Base-by-base conservation (phyloP, 2,888 invertebrate species). In the Pseudanteris insignis region DNA sequence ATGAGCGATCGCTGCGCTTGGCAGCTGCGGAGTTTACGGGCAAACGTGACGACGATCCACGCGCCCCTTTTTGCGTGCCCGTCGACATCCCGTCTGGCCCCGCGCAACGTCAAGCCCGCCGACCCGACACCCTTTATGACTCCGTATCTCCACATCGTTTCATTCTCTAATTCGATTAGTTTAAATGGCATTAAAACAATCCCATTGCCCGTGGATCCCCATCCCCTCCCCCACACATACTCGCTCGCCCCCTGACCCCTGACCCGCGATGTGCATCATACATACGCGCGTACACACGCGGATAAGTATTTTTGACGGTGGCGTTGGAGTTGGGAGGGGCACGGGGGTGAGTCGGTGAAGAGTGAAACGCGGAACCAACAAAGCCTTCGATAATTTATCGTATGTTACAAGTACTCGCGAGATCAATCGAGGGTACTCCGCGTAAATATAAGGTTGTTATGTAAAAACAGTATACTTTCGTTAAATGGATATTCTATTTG, bases 111-210 rank as follows among this genome's bases (percentile, higher is more conserved):
- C 11, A 47, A 43, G 61, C 34, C 37, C 66, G 47, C 44, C 63
- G 55, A 30, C 62, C 46, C 43, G 60, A 65, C 71, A 65, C 67
- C 69, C 57, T 70, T 70, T 70, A 71, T 72, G 70, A 66, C 69
- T 68, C 70, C 67, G 72, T 73, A 75, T 75, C 71, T 71, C 69
- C 76, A 72, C 76, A 77, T 77, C 74, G 72, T 71, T 74, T 77
- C 77, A 70, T 73, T 77, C 75, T 77, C 81, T 83, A 83, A 84
- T 84, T 83, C 83, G 83, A 84, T 84, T 83, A 83, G 83, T 81
- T 81, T 81, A 82, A 83, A 84, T 81, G 82, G 83, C 81, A 83
- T 84, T 84, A 84, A 83, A 84, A 84, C 83, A 84, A 83, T 83
- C 83, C 83, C 78, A 80, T 82, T 83, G 81, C 77, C 75, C 80